A percentile compares a stretch with the other conserved stretches of the same genome.
Conservation (phyloP, 2,797 vertebrate species). For the Sebastiscus albofasciatus region DNA sequence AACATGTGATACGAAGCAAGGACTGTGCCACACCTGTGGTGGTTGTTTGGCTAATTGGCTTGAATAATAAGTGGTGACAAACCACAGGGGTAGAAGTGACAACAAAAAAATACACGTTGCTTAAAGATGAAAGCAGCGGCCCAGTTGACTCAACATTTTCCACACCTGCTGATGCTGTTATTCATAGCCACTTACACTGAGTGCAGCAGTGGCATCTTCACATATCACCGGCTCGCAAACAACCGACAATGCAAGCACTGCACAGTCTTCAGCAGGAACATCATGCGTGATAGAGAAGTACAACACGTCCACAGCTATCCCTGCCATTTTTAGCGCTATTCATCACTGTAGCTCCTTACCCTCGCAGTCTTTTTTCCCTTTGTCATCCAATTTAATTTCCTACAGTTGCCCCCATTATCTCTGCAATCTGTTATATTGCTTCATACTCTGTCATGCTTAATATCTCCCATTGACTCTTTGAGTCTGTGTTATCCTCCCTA, state of each 20-base stretch:
- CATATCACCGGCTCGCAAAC: constrained; percentile 4
- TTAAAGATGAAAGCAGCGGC: neutral
- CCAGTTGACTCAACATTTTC: constrained; percentile 12
- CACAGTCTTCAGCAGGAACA: neutral
- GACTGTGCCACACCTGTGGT: neutral
- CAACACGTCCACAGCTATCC: neutral
- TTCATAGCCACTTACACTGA: neutral
- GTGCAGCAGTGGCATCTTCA: neutral
- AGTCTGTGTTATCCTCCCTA: constrained; percentile 28
- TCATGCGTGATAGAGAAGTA: neutral
- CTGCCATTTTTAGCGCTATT: neutral
- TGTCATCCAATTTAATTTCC: constrained; percentile 44
- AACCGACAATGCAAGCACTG: neutral
- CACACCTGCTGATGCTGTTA: neutral
- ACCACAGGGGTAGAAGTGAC: constrained; percentile 2
- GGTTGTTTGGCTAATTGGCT: constrained; percentile 1
- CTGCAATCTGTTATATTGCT: constrained; percentile 30
- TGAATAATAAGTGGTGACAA: constrained; percentile 7
- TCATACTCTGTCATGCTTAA: constrained; percentile 20
- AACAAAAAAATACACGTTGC: neutral
- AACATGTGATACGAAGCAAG: neutral
- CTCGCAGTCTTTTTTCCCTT: neutral
- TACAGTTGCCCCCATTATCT: constrained; percentile 47
- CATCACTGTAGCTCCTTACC: constrained; percentile 30
- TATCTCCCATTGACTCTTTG: constrained; percentile 39